A percentile compares a stretch with the other conserved stretches of the same genome.
Conservation (phyloP, 2,113 vertebrate genomes). For the Shinisaurus crocodilurus region DNA sequence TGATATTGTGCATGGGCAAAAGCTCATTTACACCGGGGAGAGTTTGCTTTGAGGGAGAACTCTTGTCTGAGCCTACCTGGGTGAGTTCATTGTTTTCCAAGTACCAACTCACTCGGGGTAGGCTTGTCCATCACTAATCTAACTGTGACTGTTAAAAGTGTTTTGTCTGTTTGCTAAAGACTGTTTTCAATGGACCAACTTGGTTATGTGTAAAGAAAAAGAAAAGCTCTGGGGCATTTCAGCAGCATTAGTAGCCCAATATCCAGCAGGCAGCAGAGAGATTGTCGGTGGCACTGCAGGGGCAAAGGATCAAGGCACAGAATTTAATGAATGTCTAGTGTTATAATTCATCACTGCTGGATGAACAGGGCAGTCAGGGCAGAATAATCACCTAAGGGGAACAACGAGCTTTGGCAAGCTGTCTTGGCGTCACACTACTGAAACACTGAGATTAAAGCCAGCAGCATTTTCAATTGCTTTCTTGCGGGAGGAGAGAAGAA, state of each 20-base stretch:
- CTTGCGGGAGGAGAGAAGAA: accelerated
- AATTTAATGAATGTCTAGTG: slow-evolving; percentile 10
- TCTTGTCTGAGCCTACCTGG: too few species aligned
- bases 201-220: slow-evolving; percentile 23
- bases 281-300: slow-evolving; percentile 1
- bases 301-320: background rate
- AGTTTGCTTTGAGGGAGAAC: too few species aligned
- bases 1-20: too few species aligned
- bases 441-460: background rate
- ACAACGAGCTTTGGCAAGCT: background rate
- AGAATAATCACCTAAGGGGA: background rate
- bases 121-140: background rate
- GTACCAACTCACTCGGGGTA: too few species aligned
- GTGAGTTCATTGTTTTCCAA: too few species aligned
- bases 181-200: background rate
- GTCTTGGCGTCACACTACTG: slow-evolving; percentile 14
- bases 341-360: slow-evolving; percentile 14
- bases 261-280: background rate
- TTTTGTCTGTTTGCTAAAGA: background rate
- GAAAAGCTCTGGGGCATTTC: background rate
- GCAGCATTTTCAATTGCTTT: background rate
- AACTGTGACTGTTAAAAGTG: background rate
- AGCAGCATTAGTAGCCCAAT: background rate
- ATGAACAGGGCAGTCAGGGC: slow-evolving; percentile 12
- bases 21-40: too few species aligned